Evolutionary conservation across 2,888 invertebrate species (phyloP).

Genomic region (Rhingia rostrata): DNA sequence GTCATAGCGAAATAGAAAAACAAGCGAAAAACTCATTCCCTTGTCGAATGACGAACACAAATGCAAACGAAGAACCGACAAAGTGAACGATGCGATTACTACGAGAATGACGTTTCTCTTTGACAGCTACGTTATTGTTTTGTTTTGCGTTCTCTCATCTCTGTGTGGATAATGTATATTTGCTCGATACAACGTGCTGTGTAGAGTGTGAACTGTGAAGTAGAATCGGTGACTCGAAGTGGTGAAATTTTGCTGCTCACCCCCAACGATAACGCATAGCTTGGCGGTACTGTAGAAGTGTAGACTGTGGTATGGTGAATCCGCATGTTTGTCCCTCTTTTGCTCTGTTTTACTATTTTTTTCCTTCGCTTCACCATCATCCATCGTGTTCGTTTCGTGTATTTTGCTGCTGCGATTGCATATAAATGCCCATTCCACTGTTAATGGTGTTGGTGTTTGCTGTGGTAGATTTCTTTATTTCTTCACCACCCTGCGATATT

Average conservation of each 20-base stretch:
- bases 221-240: too few relatives aligned
- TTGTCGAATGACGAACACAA: slow-evolving; percentile 2
- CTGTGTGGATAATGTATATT: too few relatives aligned
- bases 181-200: too few relatives aligned
- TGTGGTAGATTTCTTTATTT: slow-evolving; percentile 61
- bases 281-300: too few relatives aligned
- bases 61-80: slow-evolving; percentile 5
- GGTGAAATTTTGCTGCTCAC: not conserved
- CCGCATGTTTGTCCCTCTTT: slow-evolving; percentile 33
- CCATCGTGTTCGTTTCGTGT: slow-evolving; percentile 43
- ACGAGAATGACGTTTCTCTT: slow-evolving; percentile 52
- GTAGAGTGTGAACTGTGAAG: too few relatives aligned
- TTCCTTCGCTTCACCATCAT: not conserved
- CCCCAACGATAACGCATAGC: not conserved
- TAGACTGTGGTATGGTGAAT: slow-evolving; percentile 41
- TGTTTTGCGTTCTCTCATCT: too few relatives aligned
- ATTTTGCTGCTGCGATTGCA: not conserved
- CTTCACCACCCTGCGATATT: slow-evolving; percentile 45
- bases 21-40: not conserved
- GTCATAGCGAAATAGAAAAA: slow-evolving; percentile 2
- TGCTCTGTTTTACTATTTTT: slow-evolving; percentile 59
- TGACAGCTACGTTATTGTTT: slow-evolving; percentile 35
- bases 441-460: slow-evolving; percentile 15
- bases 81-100: slow-evolving; percentile 54
- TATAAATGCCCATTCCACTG: not conserved